These are phyloP conservation scores for Helostoma temminkii DNA, from an alignment of 2,797 vertebrate species.

Conservation along the genomic window DNA sequence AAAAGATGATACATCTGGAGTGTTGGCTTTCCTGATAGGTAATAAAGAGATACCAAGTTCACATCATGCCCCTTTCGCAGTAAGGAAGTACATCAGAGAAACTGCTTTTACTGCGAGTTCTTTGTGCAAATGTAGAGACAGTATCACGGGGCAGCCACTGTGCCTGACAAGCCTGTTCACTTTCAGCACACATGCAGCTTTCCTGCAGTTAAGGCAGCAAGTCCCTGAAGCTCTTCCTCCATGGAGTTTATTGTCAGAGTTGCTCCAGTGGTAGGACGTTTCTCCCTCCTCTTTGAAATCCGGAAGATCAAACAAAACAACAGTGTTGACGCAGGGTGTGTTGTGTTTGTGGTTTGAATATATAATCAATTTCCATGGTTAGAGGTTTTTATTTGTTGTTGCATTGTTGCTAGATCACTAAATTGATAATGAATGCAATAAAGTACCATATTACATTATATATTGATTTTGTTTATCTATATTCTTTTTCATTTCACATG, in stretches of 20 bases:
- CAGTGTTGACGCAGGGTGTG: constrained; percentile 66
- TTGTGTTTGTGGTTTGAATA: constrained; percentile 77
- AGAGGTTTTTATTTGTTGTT: constrained; percentile 66
- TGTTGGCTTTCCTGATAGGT: constrained; percentile 34
- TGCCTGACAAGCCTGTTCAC: constrained; percentile 74
- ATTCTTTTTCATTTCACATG: background rate
- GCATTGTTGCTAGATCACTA: constrained; percentile 55
- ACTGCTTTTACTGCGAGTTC: constrained; percentile 68
- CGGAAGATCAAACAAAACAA: constrained; percentile 80
- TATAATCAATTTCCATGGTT: constrained; percentile 74
- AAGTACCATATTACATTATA: constrained; percentile 5
- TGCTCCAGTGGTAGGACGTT: constrained; percentile 67
- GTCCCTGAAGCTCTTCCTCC: constrained; percentile 82
- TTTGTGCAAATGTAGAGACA: constrained; percentile 69
- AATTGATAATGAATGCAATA: constrained; percentile 57
- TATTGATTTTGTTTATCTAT: constrained; percentile 24
- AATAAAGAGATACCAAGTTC: constrained; percentile 62
- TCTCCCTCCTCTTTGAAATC: constrained; percentile 78
- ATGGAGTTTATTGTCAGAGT: constrained; percentile 77
- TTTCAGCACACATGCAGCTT: constrained; percentile 71
- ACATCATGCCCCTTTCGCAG: constrained; percentile 61
- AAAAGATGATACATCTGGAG: constrained; percentile 38
- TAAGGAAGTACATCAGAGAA: constrained; percentile 72
- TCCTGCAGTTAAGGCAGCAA: constrained; percentile 72
- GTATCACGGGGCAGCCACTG: constrained; percentile 67